Evolutionary conservation across 2,888 invertebrate genomes (phyloP).

Genomic region (Diaphora mendica): DNA sequence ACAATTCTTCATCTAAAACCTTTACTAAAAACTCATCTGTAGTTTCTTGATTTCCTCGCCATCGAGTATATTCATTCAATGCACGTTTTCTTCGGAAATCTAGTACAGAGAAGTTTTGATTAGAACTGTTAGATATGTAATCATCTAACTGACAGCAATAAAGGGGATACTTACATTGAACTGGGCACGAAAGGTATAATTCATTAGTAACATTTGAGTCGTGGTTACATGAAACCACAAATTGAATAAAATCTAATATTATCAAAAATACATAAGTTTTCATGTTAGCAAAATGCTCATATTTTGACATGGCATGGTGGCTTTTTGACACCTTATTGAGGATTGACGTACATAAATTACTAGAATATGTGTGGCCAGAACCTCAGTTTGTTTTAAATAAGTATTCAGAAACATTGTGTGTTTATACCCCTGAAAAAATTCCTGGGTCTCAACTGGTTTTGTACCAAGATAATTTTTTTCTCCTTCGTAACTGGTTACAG

Average conservation of each 20-base stretch:
- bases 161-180: slow-evolving; percentile 65
- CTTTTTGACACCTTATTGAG: slow-evolving; percentile 39
- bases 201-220: slow-evolving; percentile 63
- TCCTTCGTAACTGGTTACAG: too few relatives aligned
- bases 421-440: too few relatives aligned
- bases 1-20: slow-evolving; percentile 76
- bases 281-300: slow-evolving; percentile 75
- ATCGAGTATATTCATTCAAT: slow-evolving; percentile 73
- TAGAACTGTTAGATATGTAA: not conserved
- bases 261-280: slow-evolving; percentile 75
- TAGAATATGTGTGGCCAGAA: slow-evolving; percentile 52
- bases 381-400: not conserved
- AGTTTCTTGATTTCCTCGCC: slow-evolving; percentile 67
- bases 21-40: slow-evolving; percentile 79
- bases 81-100: slow-evolving; percentile 73
- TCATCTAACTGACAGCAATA: not conserved
- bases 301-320: slow-evolving; percentile 70
- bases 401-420: not conserved
- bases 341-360: slow-evolving; percentile 24
- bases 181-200: slow-evolving; percentile 60
- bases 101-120: slow-evolving; percentile 37
- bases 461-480: too few relatives aligned
- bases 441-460: too few relatives aligned
- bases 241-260: slow-evolving; percentile 71
- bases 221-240: slow-evolving; percentile 57